Conservation (phyloP, 2,888 invertebrate genomes). For the Spisula subtruncata region DNA sequence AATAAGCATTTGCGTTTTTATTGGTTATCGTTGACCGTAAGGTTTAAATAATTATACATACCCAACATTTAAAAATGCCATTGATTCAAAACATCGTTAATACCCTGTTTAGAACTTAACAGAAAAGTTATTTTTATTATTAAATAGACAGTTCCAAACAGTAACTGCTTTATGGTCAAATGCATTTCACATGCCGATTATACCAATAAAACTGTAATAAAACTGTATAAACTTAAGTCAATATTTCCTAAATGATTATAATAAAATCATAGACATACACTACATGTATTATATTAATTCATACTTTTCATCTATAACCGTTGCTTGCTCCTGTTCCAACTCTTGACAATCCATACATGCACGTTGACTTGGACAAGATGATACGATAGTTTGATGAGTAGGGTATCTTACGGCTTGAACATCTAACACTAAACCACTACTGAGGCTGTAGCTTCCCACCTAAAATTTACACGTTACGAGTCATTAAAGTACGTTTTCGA, state of each 20-base stretch:
- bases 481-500: no score
- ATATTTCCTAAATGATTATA: neutral
- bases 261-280: neutral
- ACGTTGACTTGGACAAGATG: conserved; percentile 16
- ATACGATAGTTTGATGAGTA: neutral
- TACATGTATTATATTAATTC: no score
- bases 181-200: no score
- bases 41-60: no score
- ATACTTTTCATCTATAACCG: neutral
- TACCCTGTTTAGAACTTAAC: neutral
- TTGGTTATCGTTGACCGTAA: no score
- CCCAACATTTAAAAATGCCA: no score
- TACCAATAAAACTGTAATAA: no score
- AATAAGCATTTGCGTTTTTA: no score
- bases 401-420: conserved; percentile 2
- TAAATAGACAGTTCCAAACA: neutral
- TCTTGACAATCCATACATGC: conserved; percentile 21
- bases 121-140: neutral
- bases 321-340: neutral
- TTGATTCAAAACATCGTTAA: neutral
- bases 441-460: conserved; percentile 23
- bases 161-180: neutral
- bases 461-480: neutral
- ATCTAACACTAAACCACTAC: conserved; percentile 14
- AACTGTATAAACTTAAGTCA: neutral